A percentile compares a stretch with the other conserved stretches of the same genome.
These are phyloP conservation scores for Perca schrenkii DNA, from an alignment of 2,113 vertebrate species.

Conservation along the genomic window DNA sequence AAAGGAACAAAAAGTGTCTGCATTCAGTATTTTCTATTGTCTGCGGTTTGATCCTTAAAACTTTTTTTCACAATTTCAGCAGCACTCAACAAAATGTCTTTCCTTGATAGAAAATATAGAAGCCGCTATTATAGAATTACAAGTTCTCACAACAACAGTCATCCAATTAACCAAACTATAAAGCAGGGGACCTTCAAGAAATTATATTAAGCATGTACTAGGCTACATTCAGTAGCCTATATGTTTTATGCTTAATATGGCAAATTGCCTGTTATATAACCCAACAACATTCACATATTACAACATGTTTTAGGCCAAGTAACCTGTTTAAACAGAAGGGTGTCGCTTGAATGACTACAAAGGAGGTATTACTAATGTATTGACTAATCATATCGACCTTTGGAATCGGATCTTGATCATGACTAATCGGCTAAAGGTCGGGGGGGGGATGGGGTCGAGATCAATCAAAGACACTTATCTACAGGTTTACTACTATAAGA, in stretches of 20 bases:
- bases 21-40: not conserved
- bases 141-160: not conserved
- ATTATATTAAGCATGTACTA: not conserved
- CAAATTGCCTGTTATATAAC: not conserved
- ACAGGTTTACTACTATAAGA: not conserved
- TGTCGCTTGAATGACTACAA: not conserved
- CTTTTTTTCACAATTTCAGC: not conserved
- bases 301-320: conserved; percentile 1
- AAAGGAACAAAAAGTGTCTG: not conserved
- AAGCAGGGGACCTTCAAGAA: not conserved
- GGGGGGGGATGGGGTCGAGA: not conserved
- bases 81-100: not conserved
- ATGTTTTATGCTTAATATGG: not conserved
- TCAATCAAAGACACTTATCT: not conserved
- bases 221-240: not conserved
- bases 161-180: not conserved
- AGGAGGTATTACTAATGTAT: not conserved
- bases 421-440: conserved; percentile 15
- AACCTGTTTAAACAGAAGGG: not conserved
- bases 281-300: not conserved
- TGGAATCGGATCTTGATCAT: conserved; percentile 13
- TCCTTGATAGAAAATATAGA: not conserved
- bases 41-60: not conserved
- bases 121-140: not conserved
- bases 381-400: conserved; percentile 45